A percentile compares a stretch with the other conserved stretches of the same genome.
phyloP scores from a whole-genome alignment of 2,113 vertebrate species.

The Ranitomeya imitator region DNA sequence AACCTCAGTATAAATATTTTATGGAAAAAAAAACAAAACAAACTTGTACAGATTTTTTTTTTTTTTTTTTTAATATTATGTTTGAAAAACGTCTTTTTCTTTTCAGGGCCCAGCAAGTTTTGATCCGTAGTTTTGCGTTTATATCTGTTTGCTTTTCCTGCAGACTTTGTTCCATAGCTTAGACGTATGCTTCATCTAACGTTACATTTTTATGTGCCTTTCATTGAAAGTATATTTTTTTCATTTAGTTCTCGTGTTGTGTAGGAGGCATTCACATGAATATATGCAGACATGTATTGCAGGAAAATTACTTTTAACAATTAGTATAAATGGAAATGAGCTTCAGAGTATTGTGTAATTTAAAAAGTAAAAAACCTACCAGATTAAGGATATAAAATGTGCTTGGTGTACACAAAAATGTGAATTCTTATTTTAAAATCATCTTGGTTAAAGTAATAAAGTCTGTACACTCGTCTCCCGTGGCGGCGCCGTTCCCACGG shows the following conservation, averaged over 20 bases:
- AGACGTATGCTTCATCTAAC: not conserved
- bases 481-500: too few relatives aligned
- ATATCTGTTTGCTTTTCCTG: not conserved
- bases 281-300: not conserved
- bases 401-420: not conserved
- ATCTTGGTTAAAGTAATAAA: too few relatives aligned
- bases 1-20: not conserved
- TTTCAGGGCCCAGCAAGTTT: not conserved
- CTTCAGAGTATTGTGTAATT: not conserved
- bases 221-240: not conserved
- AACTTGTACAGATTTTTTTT: not conserved
- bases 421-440: too few relatives aligned
- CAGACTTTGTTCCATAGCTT: not conserved
- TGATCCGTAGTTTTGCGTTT: not conserved
- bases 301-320: not conserved
- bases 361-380: not conserved
- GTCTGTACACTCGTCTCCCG: too few relatives aligned
- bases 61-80: not conserved
- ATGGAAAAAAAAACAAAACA: not conserved
- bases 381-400: not conserved
- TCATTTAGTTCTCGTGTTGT: not conserved
- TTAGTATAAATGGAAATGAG: not conserved
- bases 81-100: not conserved
- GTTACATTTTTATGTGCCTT: constrained; percentile 5
- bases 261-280: not conserved